Base-by-base conservation (phyloP, 2,113 vertebrate genomes). In the Candoia aspera region DNA sequence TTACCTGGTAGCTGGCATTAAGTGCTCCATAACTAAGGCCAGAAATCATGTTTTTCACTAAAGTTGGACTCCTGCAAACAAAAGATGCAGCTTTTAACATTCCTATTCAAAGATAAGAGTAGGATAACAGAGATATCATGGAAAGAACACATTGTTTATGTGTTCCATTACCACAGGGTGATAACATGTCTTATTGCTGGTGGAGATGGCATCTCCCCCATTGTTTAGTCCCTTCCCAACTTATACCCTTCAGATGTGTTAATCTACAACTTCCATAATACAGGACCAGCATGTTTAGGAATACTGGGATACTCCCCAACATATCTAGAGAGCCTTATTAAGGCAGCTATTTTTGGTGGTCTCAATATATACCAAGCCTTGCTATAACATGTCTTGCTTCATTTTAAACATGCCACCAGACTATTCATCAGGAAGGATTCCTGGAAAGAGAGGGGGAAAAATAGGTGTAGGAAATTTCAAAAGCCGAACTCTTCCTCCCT, bases 21-120 rank as follows among this genome's bases (percentile, higher is more conserved):
- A 99, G 98, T 96, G 98, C 99, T 97, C 99, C 99, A 0, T 99
- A 99, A 93, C 99, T 98, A 96, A 99, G 98, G 95, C 99, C 99
- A 86, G 99, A 99, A 98, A 99, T 99, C 99, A 99, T 99, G 96
- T 99, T 99, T 97, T 99, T 99, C 97, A 99, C 99, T 96, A 99
- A 98, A 95, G 99, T 99, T 33, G 99, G 99, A 96, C 99, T 99
- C 98, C 99, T 99, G 96, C 54, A 88, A 62, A 79, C 88, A 84
- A 90, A 93, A 0, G n/a, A 84, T 3, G 49, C 26, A 29, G 0
- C 0, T 91, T 88, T 92, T 93, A 93, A 92, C 6, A 0, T 4
- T 19, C 12, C 87, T 0, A 0, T 89, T 21, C 33, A 90, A 0
- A 0, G 26, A 68, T 24, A 33, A 21, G 2, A 79, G 37, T 60